Base-by-base conservation (phyloP, 2,888 invertebrate species). In the Stenurella melanura region DNA sequence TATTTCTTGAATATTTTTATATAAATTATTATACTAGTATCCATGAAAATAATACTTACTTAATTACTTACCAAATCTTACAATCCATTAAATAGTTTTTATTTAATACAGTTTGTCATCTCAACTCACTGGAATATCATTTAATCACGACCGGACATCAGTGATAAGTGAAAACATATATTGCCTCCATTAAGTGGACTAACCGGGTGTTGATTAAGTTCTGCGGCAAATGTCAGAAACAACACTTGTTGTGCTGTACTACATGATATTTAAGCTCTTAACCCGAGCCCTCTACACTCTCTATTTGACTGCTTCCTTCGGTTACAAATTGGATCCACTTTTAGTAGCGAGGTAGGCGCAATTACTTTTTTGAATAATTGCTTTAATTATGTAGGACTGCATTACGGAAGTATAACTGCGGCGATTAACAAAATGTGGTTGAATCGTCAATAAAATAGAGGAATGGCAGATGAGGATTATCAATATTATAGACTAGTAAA, bases 241-340 rank as follows among this genome's bases (percentile, higher is more conserved):
- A 50, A 50, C 50, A 50, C 50, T 50, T 50, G 38, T 38, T 38
- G 50, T 50, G 50, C n/a, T 50, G 50, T 50, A 5, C 50, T 50
- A n/a, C n/a, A 50, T 50, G 15, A 50, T 50, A 50, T 50, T 50
- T 50, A 50, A 50, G 50, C 50, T 50, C 50, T 50, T 50, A 50
- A n/a, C 50, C 50, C n/a, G n/a, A n/a, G n/a, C n/a, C 50, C 2
- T 50, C n/a, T n/a, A n/a, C 50, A 50, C 50, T n/a, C 50, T 50
- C 15, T n/a, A 50, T n/a, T 50, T 50, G n/a, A 50, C 50, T 50
- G 4, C n/a, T n/a, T 50, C 50, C 0, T 15, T 50, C 50, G 50
- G n/a, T n/a, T n/a, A 50, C n/a, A 50, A 50, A 50, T 50, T 50
- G 6, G 50, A 50, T 50, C 50, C 50, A 50, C 50, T n/a, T 50